A percentile compares a stretch with the other conserved stretches of the same genome.
Evolutionary conservation across 2,888 invertebrate genomes (phyloP).

Genomic region (Artemia sp.): DNA sequence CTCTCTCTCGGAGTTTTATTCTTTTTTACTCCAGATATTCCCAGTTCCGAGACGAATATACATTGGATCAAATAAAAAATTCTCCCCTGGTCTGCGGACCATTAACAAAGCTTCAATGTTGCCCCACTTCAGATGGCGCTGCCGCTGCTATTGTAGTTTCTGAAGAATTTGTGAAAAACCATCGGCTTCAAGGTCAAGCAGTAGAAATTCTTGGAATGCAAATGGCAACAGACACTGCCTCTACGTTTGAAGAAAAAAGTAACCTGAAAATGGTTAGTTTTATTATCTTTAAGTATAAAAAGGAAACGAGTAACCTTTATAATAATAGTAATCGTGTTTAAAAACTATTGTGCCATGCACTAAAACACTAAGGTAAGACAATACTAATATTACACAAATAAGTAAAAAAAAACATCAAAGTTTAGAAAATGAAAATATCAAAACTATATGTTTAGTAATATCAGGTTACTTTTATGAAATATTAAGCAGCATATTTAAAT

Average conservation of each 20-base stretch:
- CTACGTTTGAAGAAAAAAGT: constrained; percentile 63
- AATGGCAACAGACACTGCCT: constrained; percentile 79
- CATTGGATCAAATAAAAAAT: constrained; percentile 69
- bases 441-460: no score
- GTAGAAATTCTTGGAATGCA: constrained; percentile 93
- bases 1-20: no score
- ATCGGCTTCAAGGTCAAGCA: constrained; percentile 65
- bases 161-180: constrained; percentile 68
- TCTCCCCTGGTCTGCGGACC: constrained; percentile 79
- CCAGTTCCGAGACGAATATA: constrained; percentile 81
- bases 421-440: no score
- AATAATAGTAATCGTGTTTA: background rate
- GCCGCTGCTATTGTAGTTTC: constrained; percentile 81
- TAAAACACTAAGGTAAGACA: no score
- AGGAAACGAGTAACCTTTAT: constrained; percentile 9
- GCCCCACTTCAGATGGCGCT: constrained; percentile 95
- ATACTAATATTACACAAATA: no score
- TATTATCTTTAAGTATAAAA: background rate
- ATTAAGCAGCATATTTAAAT: no score
- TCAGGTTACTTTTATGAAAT: no score
- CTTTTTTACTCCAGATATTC: constrained; percentile 45
- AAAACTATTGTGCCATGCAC: no score
- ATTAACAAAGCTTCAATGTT: constrained; percentile 88
- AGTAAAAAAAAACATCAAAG: no score
- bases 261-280: constrained; percentile 50